Evolutionary conservation across 2,888 invertebrate species (phyloP), one percentile per base, ranked within the genome.

Genomic region (Chouioia cunea): DNA sequence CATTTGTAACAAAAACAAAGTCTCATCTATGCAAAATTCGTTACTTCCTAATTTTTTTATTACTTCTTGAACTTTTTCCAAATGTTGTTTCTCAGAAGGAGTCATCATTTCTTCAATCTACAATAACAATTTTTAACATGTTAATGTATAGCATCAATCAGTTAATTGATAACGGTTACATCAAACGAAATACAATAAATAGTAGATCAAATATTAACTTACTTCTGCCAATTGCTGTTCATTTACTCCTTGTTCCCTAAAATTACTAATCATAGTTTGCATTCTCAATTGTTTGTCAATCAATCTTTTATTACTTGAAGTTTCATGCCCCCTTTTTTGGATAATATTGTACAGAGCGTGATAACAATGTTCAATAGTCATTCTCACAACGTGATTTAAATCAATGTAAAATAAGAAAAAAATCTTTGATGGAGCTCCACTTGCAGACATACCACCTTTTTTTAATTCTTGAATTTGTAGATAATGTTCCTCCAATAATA

Each of bases 281-380:
- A 96, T 91, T 81, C 95, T 89, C 77, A 94, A 92, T 78, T 95
- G 93, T 86, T 97, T 97, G 81, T 95, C 94, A 71, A 95, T 91
- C 73, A 97, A 89, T 15, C 96, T 89, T 81, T 92, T 92, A 84
- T 96, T 92, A 73, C 89, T 89, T 16, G 84, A 86, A 71, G 89
- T 88, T 80, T 92, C 93, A 77, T 90, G 88, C 71, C 90, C 90
- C 20, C 91, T 88, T 70, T 92, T 88, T 12, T 89, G 88, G 81
- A 93, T 90, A 4, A 89, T 88, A 83, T 94, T 94, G 77, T 89
- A 91, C 27, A 93, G 80, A 0, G 91, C 89, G 82, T 93, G 92
- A 80, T 91, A 93, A 78, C 91, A 91, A 74, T 90, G 88, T 79
- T 93, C 92, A 48, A 93, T 82, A 43, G 91, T 84, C 89, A 91